Evolutionary conservation across 2,797 vertebrate genomes (phyloP), one percentile per base, ranked within the genome.

Genomic region (Propithecus perrieri): DNA sequence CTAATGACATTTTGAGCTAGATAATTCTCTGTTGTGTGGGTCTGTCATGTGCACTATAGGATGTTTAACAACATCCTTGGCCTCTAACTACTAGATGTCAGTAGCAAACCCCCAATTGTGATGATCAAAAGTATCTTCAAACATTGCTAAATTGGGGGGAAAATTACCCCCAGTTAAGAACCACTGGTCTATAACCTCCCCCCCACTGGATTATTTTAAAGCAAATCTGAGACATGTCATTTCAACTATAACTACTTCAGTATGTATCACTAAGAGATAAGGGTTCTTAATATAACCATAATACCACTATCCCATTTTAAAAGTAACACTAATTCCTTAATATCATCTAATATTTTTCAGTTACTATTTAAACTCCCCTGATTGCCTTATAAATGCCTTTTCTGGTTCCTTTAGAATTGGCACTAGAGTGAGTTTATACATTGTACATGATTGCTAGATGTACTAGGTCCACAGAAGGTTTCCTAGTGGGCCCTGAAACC

Each of bases 211-310:
- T 55, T 89, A 84, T 35, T 91, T 91, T 76, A 84, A 91, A 81
- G 88, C 38, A 78, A 83, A 84, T 55, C 15, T 83, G 71, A 88
- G 83, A 84, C 3, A 41, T 41, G 80, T 13, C 30, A 96, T 46
- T 76, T 59, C 43, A 86, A 61, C 61, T 46, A 8, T 50, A 92
- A 74, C 85, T 35, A 95, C 57, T 81, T 95, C 43, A 69, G 48
- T 69, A 59, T 67, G n/a, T 59, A 61, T 35, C 41, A 92, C n/a
- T 69, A 83, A 87, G 38, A 76, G 72, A 50, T 50, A 80, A 83
- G 22, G 41, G 65, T 85, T 93, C 69, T 95, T 67, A 87, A 78
- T 38, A 86, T 61, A 93, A 87, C 55, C 20, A 93, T 13, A 65
- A 72, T 33, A 41, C 20, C 61, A 41, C 76, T 83, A 95, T 48